A percentile compares a stretch with the other conserved stretches of the same genome.
Evolutionary conservation across 1,140 invertebrate genomes (phyloP).

Genomic region (Drosophila ercepeae): DNA sequence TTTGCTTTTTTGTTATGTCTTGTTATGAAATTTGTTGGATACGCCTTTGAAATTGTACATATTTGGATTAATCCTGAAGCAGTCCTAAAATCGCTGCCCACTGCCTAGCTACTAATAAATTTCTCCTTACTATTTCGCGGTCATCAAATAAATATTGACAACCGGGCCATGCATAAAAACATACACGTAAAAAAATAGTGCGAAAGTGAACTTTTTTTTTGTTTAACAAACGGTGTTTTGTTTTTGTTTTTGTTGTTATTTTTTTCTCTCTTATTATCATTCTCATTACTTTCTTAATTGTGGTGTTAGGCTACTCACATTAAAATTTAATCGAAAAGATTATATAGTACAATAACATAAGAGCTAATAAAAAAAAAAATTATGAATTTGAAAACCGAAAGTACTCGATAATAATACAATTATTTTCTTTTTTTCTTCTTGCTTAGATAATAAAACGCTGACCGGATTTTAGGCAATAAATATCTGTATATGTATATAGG

Average conservation of each 20-base stretch:
- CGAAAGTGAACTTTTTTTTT: conserved; percentile 17
- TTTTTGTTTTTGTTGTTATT: conserved; percentile 2
- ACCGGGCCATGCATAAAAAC: conserved; percentile 6
- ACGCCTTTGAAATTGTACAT: conserved; percentile 24
- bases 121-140: background rate
- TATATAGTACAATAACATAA: conserved; percentile 6
- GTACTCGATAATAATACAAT: conserved; percentile 16
- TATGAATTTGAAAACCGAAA: conserved; percentile 3
- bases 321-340: conserved; percentile 4
- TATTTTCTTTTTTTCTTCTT: background rate
- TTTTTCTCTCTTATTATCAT: conserved; percentile 2
- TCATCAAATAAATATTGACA: background rate
- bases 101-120: conserved; percentile 34
- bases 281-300: background rate
- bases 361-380: conserved; percentile 5
- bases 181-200: conserved; percentile 44
- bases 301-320: background rate
- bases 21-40: conserved; percentile 45
- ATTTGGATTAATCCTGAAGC: conserved; percentile 30
- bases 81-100: conserved; percentile 31
- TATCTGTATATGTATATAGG: conserved; percentile 12
- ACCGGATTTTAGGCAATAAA: conserved; percentile 24
- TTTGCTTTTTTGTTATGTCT: conserved; percentile 1
- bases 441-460: conserved; percentile 9
- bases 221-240: conserved; percentile 19